Conservation (phyloP, 2,888 invertebrate genomes). For the Caenorhabditis sp. region DNA sequence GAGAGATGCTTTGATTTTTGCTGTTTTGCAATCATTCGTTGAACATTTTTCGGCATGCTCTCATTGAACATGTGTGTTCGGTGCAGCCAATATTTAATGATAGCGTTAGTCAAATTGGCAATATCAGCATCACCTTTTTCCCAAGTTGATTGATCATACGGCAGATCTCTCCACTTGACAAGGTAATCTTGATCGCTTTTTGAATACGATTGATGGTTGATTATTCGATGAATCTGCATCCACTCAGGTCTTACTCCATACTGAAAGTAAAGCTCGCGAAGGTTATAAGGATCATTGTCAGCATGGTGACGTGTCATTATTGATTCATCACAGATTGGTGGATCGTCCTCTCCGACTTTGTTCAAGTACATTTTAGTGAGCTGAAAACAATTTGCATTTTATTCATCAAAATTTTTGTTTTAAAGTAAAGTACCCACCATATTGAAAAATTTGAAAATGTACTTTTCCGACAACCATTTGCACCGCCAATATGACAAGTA, state of each 20-base stretch:
- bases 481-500: conserved; percentile 99
- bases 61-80: conserved; percentile 88
- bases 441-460: conserved; percentile 75
- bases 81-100: conserved; percentile 91
- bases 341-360: conserved; percentile 97
- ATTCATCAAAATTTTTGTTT: background rate
- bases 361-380: conserved; percentile 95
- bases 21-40: conserved; percentile 76
- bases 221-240: conserved; percentile 93
- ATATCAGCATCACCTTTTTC: conserved; percentile 94
- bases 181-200: conserved; percentile 88
- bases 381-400: conserved; percentile 85
- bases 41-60: conserved; percentile 86
- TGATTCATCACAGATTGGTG: conserved; percentile 92
- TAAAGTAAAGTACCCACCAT: conserved; percentile 49
- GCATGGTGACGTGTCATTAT: conserved; percentile 77
- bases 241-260: conserved; percentile 98
- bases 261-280: conserved; percentile 87
- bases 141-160: conserved; percentile 98
- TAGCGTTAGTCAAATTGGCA: conserved; percentile 87
- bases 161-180: conserved; percentile 97
- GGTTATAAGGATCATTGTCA: conserved; percentile 83
- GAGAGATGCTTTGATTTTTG: conserved; percentile 73
- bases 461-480: conserved; percentile 90
- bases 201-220: conserved; percentile 89